Conservation (phyloP, 2,113 vertebrate genomes). For the Lipophrys pholis region DNA sequence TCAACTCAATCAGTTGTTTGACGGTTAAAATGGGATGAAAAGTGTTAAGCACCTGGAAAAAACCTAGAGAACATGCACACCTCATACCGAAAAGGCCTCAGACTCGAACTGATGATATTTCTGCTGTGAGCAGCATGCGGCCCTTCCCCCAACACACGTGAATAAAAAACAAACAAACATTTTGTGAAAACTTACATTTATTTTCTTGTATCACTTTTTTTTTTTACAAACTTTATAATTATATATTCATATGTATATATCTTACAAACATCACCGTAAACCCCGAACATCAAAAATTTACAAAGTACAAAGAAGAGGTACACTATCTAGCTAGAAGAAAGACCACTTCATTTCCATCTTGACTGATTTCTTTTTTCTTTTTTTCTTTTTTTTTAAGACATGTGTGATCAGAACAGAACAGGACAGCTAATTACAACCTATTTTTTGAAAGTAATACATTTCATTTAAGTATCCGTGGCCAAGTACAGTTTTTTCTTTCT, state of each 20-base stretch:
- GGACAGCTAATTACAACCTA: constrained; percentile 6
- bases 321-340: constrained; percentile 38
- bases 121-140: too few relatives aligned
- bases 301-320: constrained; percentile 57
- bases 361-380: constrained; percentile 1
- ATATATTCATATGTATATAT: constrained; percentile 21
- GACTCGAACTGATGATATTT: too few relatives aligned
- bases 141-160: too few relatives aligned
- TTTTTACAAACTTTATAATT: constrained; percentile 63
- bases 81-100: too few relatives aligned
- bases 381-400: background rate
- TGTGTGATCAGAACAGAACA: background rate
- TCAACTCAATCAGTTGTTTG: too few relatives aligned
- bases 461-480: too few relatives aligned
- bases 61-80: too few relatives aligned
- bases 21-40: too few relatives aligned
- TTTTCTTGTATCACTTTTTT: constrained; percentile 44
- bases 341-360: constrained; percentile 31
- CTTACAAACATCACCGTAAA: constrained; percentile 61
- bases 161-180: background rate
- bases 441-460: background rate
- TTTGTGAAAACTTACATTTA: constrained; percentile 68
- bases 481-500: background rate
- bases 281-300: constrained; percentile 56
- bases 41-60: too few relatives aligned